Evolutionary conservation across 2,888 invertebrate genomes (phyloP), one percentile per base, ranked within the genome.

Genomic region (Clivina fossor): DNA sequence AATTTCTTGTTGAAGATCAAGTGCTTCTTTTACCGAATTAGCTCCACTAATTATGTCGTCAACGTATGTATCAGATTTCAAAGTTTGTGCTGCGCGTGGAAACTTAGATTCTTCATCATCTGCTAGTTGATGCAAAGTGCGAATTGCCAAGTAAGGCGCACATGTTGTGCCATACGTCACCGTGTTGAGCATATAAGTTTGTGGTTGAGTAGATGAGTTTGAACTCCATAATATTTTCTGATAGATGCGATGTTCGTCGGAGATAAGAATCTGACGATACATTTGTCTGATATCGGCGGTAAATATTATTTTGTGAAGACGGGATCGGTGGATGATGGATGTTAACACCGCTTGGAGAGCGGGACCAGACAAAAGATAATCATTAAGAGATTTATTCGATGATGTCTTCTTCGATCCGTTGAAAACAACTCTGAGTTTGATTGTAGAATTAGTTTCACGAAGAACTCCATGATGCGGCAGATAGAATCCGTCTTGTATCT

Each of bases 271-370:
- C 13, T 48, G 43, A 4, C 48, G 30, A 37, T 54, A 59, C 56
- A 59, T 58, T 9, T 59, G 49, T 2, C 41, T 28, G 7, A 59
- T 54, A 28, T 59, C 59, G 2, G 55, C 24, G 8, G 50, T 44
- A 13, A 55, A 32, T 3, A 28, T 55, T 1, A 46, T 24, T 7
- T 20, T n/a, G 19, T 44, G 41, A 4, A 55, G 28, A 5, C 56
- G 40, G 40, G 55, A 58, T 3, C 13, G 32, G 8, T 56, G 8
- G 19, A 59, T 28, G 2, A 58, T 35, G 7, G 26, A 37, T 8
- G 20, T 19, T 8, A 59, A 7, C 28, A 54, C 50, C n/a, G 30
- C 30, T 18, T 50, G 55, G 5, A 59, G 24, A 26, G 41, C 55
- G 7, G 58, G 51, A 4, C 58, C 57, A 3, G 28, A 13, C 22